These are phyloP conservation scores for Scaptomyza parva DNA, from an alignment of 2,888 invertebrate species.

Conservation along the genomic window DNA sequence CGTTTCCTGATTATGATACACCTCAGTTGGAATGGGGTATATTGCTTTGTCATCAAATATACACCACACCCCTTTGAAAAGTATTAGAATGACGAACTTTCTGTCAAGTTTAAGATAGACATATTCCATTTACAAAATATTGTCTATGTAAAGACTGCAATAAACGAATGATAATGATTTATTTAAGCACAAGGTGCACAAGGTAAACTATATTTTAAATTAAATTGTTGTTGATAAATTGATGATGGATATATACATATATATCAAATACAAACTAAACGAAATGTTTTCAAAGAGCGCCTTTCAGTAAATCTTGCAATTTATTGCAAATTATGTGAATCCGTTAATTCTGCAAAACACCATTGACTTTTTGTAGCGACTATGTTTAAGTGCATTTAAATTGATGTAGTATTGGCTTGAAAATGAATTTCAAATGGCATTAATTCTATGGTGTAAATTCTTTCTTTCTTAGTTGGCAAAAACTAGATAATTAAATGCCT, in stretches of 20 bases:
- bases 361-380: constrained; percentile 1
- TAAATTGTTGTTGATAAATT: constrained; percentile 2
- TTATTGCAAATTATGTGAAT: neutral
- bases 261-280: too few species aligned
- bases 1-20: constrained; percentile 69
- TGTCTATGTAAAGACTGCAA: neutral
- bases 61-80: constrained; percentile 1
- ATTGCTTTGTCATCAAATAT: constrained; percentile 49
- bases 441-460: neutral
- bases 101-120: constrained; percentile 17
- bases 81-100: constrained; percentile 23
- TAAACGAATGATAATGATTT: constrained; percentile 3
- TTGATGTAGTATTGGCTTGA: neutral
- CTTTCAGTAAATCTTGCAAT: too few species aligned
- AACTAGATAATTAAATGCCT: constrained; percentile 1
- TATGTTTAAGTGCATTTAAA: neutral
- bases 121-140: constrained; percentile 17
- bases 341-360: too few species aligned
- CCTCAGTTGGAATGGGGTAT: constrained; percentile 31
- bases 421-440: neutral
- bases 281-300: neutral
- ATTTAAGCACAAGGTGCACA: neutral
- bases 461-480: neutral
- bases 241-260: too few species aligned
- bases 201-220: constrained; percentile 2